These are phyloP conservation scores for Enteromius paludinosus DNA, from an alignment of 2,797 vertebrate species.

Conservation along the genomic window DNA sequence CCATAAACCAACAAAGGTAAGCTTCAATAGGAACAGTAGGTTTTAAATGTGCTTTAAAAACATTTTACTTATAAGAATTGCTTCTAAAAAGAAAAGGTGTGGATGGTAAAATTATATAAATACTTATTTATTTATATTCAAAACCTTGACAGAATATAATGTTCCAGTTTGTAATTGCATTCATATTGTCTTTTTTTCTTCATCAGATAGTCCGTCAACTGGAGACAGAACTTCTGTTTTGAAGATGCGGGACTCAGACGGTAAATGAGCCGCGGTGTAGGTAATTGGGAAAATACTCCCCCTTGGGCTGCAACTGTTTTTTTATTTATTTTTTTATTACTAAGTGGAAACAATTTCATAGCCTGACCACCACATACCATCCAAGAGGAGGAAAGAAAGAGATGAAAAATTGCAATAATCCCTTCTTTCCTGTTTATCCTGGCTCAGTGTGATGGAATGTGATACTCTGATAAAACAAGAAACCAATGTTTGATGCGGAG, in stretches of 20 bases:
- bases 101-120: not conserved
- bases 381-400: constrained; percentile 64
- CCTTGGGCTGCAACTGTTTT: constrained; percentile 61
- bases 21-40: not conserved
- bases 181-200: not conserved
- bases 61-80: not conserved
- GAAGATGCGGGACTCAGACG: constrained; percentile 70
- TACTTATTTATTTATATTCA: not conserved
- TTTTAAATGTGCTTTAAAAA: not conserved
- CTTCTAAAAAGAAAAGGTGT: not conserved
- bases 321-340: constrained; percentile 44
- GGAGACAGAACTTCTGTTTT: constrained; percentile 76
- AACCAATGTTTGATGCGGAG: constrained; percentile 28
- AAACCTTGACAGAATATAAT: not conserved
- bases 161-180: not conserved
- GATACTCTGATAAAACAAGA: constrained; percentile 55
- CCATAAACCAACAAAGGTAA: not conserved
- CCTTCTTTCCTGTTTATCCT: constrained; percentile 72
- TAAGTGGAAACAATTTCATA: constrained; percentile 76
- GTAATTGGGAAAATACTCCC: constrained; percentile 78
- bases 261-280: constrained; percentile 77
- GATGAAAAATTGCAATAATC: constrained; percentile 71
- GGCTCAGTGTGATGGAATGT: constrained; percentile 63
- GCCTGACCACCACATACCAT: constrained; percentile 68
- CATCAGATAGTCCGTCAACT: constrained; percentile 52